Evolutionary conservation across 2,113 vertebrate genomes (phyloP).

Genomic region (Pseudorasbora parva): DNA sequence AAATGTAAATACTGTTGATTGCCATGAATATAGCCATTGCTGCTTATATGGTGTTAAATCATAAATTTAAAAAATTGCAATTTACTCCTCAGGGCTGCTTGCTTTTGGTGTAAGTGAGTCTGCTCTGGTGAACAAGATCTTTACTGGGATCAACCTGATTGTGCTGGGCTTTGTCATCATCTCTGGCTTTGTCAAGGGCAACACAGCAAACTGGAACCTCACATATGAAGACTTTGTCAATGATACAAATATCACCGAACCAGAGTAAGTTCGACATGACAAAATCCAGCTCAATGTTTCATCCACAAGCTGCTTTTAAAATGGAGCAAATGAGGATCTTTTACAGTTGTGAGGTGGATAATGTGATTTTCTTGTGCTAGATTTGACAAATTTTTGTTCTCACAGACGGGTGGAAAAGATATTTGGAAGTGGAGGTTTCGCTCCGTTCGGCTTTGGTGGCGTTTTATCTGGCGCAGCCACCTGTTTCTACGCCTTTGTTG

Average conservation of each 20-base stretch:
- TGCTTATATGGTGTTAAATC: no score
- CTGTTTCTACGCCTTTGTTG: slow-evolving; percentile 97
- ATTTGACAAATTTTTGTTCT: not conserved
- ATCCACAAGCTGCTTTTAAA: not conserved
- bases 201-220: slow-evolving; percentile 87
- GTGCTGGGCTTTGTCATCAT: slow-evolving; percentile 91
- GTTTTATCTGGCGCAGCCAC: slow-evolving; percentile 89
- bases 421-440: slow-evolving; percentile 86
- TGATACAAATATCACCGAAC: slow-evolving; percentile 56
- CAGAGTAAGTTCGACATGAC: slow-evolving; percentile 53
- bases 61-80: not conserved
- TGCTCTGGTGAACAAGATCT: slow-evolving; percentile 93
- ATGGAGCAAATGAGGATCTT: not conserved
- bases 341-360: not conserved
- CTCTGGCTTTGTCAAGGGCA: slow-evolving; percentile 88
- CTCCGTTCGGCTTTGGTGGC: slow-evolving; percentile 88
- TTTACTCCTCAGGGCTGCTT: slow-evolving; percentile 79
- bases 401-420: slow-evolving; percentile 49
- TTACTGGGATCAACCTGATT: slow-evolving; percentile 89
- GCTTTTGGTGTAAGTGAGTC: slow-evolving; percentile 94
- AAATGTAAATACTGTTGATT: no score
- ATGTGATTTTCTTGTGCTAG: not conserved
- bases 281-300: not conserved
- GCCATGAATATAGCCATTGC: no score
- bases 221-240: slow-evolving; percentile 67